phyloP scores from a whole-genome alignment of 2,113 vertebrate species.

The Misgurnus mizolepis region DNA sequence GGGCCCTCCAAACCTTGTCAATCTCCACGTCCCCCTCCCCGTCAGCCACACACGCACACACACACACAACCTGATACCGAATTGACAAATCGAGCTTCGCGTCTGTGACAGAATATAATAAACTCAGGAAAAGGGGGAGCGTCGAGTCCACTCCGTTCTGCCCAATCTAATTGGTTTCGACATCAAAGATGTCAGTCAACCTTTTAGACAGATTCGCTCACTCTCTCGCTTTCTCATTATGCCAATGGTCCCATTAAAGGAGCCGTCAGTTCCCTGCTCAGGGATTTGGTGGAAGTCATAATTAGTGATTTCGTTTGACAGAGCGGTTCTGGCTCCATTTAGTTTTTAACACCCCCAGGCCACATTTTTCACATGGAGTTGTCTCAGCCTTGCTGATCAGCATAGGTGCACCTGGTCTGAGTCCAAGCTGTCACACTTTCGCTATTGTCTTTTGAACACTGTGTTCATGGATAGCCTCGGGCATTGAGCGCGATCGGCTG shows the following conservation, averaged over 20 bases:
- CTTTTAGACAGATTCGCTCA: conserved; percentile 72
- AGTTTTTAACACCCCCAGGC: conserved; percentile 55
- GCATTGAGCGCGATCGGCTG: conserved; percentile 24
- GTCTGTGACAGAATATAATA: conserved; percentile 91
- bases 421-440: conserved; percentile 38
- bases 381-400: conserved; percentile 44
- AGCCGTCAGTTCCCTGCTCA: conserved; percentile 85
- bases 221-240: conserved; percentile 85
- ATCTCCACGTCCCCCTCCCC: conserved; percentile 50
- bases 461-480: conserved; percentile 44
- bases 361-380: conserved; percentile 44
- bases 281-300: conserved; percentile 85
- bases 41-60: conserved; percentile 18
- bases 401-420: conserved; percentile 48
- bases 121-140: conserved; percentile 70
- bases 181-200: conserved; percentile 90
- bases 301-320: conserved; percentile 81
- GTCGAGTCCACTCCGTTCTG: conserved; percentile 84
- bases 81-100: conserved; percentile 91
- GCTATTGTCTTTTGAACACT: conserved; percentile 37
- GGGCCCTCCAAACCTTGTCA: conserved; percentile 52
- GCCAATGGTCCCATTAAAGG: conserved; percentile 86
- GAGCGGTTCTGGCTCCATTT: conserved; percentile 55
- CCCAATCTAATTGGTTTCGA: conserved; percentile 89
- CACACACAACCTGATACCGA: conserved; percentile 83